These are phyloP conservation scores for Parelbella ahira DNA, from an alignment of 2,888 invertebrate genomes.

Conservation along the genomic window DNA sequence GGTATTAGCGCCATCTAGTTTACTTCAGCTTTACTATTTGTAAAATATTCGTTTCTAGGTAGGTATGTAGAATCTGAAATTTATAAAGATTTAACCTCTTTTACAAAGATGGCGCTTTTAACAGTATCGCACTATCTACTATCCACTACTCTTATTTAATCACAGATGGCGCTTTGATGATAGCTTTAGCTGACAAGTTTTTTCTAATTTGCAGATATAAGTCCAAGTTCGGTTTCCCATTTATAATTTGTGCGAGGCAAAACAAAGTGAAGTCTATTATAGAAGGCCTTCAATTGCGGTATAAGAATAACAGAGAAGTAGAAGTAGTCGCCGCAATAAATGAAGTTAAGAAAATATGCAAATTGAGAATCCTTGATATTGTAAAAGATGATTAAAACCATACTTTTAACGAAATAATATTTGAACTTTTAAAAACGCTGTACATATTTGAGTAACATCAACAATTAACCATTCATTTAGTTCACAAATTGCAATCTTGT, in stretches of 20 bases:
- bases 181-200: neutral
- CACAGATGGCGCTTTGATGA: conserved; percentile 5
- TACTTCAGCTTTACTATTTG: no score
- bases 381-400: conserved; percentile 39
- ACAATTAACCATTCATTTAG: no score
- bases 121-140: no score
- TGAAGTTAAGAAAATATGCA: conserved; percentile 86
- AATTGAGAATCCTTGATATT: conserved; percentile 78
- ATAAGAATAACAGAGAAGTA: conserved; percentile 70
- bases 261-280: conserved; percentile 82
- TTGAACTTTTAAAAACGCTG: no score
- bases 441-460: no score
- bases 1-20: no score
- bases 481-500: no score
- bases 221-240: conserved; percentile 84
- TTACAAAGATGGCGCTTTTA: no score
- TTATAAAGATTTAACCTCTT: no score
- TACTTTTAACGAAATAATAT: no score
- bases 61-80: no score
- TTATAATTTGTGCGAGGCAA: conserved; percentile 84
- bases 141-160: neutral
- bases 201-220: conserved; percentile 71
- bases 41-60: no score
- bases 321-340: conserved; percentile 81
- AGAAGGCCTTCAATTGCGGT: conserved; percentile 73